Base-by-base conservation (phyloP, 2,113 vertebrate species). In the Theristicus caerulescens region DNA sequence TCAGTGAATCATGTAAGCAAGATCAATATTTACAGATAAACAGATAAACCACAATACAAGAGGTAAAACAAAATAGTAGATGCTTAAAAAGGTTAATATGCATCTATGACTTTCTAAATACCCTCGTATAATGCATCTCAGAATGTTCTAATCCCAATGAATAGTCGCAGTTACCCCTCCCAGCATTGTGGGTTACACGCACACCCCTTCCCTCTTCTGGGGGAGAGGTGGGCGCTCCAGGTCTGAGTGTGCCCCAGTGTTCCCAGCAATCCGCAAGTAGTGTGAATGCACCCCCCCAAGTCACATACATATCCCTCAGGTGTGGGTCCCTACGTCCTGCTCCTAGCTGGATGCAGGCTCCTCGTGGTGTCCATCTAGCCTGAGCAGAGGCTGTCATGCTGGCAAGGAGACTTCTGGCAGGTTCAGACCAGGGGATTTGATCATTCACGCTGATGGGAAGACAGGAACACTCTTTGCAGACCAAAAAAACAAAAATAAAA, bases 211-310 rank as follows among this genome's bases (percentile, higher is more conserved):
- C 44, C 3, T 27, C 12, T 49, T 49, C 38, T n/a, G 19, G 6
- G 31, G 13, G 2, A 42, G 5, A 49, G 9, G 11, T 52, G 57
- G 14, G 6, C 69, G 49, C 69, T 76, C 21, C 2, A 3, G 24
- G 10, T 38, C n/a, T n/a, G 15, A 58, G 19, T 14, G 38, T 55
- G 21, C 14, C 38, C 16, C 42, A 82, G 22, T 13, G 51, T 46
- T 61, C 59, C 55, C 51, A 65, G 22, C 3, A 3, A 44, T 11
- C 16, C 0, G 0, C n/a, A 20, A 27, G 9, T 1, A 22, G 8
- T n/a, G 44, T 1, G 7, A 44, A 61, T 19, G 8, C 4, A 62
- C 7, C 22, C 38, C 34, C 17, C 15, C 5, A 19, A 19, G 36
- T 32, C 26, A 36, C 1, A 1, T 26, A 3, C 9, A 2, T 1